Conservation (phyloP, 2,888 invertebrate species). For the Ormyrus labotus region DNA sequence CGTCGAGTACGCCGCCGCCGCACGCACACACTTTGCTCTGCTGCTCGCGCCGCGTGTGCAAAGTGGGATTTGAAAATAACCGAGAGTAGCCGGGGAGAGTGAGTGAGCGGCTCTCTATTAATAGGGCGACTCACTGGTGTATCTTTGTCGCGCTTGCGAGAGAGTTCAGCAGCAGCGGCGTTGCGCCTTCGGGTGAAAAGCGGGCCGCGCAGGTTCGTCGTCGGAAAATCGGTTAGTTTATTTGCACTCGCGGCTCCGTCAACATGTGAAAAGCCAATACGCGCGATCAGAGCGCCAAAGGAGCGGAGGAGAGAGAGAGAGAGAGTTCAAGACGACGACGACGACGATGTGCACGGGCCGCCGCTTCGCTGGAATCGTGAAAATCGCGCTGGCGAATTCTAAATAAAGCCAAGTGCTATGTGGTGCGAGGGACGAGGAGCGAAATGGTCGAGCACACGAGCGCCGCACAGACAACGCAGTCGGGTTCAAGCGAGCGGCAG, state of each 20-base stretch:
- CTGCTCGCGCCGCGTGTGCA: conserved; percentile 44
- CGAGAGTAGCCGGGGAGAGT: conserved; percentile 62
- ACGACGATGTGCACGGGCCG: no score
- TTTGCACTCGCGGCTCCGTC: conserved; percentile 42
- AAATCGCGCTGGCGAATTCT: conserved; percentile 26
- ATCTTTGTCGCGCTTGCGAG: conserved; percentile 66
- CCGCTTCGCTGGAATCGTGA: no score
- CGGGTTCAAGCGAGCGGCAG: conserved; percentile 61
- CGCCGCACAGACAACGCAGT: conserved; percentile 51
- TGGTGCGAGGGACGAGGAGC: conserved; percentile 49
- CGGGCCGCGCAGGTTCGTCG: neutral
- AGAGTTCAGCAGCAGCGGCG: conserved; percentile 56
- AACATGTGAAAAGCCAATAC: conserved; percentile 59
- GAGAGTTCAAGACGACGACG: no score
- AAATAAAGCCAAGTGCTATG: conserved; percentile 60
- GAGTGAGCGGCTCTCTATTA: conserved; percentile 68
- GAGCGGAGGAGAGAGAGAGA: neutral
- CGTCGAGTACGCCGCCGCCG: conserved; percentile 58
- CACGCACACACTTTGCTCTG: neutral
- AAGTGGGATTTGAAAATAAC: conserved; percentile 73
- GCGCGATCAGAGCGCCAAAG: neutral
- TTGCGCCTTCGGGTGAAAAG: conserved; percentile 47
- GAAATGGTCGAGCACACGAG: conserved; percentile 60
- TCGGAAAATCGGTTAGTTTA: conserved; percentile 53
- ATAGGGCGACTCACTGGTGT: conserved; percentile 64